phyloP scores from a whole-genome alignment of 2,113 vertebrate genomes.

The Ptychochromis oligacanthus region DNA sequence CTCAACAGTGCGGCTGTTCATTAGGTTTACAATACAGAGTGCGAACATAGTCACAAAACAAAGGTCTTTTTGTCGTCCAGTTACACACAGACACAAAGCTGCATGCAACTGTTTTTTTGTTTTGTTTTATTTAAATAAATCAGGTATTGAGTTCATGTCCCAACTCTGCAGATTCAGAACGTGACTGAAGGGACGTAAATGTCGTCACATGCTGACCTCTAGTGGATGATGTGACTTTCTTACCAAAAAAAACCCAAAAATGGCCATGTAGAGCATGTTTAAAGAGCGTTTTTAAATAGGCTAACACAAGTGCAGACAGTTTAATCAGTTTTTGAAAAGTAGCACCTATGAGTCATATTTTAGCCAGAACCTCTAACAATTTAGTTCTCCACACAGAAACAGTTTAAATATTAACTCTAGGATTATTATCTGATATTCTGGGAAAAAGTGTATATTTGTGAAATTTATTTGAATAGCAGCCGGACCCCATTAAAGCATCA shows the following conservation, averaged over 20 bases:
- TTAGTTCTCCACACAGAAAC: neutral
- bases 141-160: neutral
- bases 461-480: neutral
- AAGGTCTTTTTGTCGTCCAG: neutral
- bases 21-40: neutral
- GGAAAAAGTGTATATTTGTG: neutral
- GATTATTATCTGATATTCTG: neutral
- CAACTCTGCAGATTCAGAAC: slow-evolving; percentile 5
- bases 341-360: neutral
- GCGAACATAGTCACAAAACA: neutral
- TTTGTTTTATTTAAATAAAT: neutral
- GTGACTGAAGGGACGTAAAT: neutral
- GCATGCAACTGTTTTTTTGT: neutral
- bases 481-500: neutral
- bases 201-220: slow-evolving; percentile 48
- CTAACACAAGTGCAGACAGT: neutral
- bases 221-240: slow-evolving; percentile 27
- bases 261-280: too few species aligned
- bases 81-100: neutral
- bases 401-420: neutral
- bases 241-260: neutral
- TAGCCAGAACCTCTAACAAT: neutral
- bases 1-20: slow-evolving; percentile 16
- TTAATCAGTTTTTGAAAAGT: neutral
- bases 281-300: neutral